Percentiles rank a stretch among this genome's conserved stretches.
Conservation (phyloP, 2,888 invertebrate genomes). For the Liposcelis brunnea region DNA sequence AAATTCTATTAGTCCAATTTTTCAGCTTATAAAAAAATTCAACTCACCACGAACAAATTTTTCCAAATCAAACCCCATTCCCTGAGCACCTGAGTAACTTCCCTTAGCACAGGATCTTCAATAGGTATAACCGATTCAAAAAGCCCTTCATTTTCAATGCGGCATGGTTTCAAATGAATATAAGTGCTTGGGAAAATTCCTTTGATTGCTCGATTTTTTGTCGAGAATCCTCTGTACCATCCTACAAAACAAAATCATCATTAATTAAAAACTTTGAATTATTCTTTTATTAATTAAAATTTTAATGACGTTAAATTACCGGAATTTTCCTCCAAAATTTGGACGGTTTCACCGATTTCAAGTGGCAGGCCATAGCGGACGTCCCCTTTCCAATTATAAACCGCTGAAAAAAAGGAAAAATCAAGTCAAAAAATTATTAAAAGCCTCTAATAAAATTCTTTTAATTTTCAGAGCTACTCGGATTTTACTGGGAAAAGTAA, state of each 20-base stretch:
- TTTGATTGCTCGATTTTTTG: slow-evolving; percentile 47
- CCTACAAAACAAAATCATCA: slow-evolving; percentile 29
- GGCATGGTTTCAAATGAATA: slow-evolving; percentile 56
- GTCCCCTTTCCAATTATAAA: slow-evolving; percentile 80
- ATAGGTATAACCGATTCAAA: slow-evolving; percentile 52
- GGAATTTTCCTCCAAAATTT: slow-evolving; percentile 77
- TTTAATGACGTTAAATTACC: slow-evolving; percentile 31
- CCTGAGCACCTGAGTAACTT: slow-evolving; percentile 75
- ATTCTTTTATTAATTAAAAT: slow-evolving; percentile 1
- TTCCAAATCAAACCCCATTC: slow-evolving; percentile 95
- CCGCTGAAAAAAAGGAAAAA: slow-evolving; percentile 42
- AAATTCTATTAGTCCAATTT: slow-evolving; percentile 8
- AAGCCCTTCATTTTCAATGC: slow-evolving; percentile 64
- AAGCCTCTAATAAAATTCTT: no score
- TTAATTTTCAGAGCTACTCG: no score
- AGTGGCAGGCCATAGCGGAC: slow-evolving; percentile 61
- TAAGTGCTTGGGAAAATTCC: slow-evolving; percentile 70
- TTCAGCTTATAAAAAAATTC: slow-evolving; percentile 12
- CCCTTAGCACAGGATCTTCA: slow-evolving; percentile 78
- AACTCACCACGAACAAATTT: slow-evolving; percentile 69
- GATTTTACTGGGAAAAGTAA: no score
- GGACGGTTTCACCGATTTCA: slow-evolving; percentile 83
- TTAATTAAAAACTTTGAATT: not conserved
- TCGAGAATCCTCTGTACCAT: slow-evolving; percentile 78
- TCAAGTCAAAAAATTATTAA: slow-evolving; percentile 1